Evolutionary conservation across 2,888 invertebrate genomes (phyloP), one percentile per base, ranked within the genome.

Genomic region (Tipula unca): DNA sequence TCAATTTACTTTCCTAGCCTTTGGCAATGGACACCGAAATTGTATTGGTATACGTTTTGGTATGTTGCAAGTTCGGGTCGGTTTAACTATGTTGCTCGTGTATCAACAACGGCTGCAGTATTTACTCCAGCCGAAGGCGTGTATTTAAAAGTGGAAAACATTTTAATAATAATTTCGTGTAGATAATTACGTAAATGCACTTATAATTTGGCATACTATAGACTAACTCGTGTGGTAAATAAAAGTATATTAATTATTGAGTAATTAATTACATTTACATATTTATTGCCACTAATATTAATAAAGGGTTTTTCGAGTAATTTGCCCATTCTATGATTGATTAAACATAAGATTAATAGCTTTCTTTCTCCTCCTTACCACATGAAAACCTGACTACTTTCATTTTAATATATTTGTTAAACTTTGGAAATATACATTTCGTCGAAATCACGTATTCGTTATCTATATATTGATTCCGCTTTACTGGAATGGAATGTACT

Each of bases 41-140:
- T 92, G 91, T 86, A 89, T 92, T 35, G 91, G 91, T 1, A 86
- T 89, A n/a, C 89, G 89, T 36, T 90, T 90, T 86, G 90, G 90
- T 0, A 88, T 89, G 85, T 86, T 90, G 85, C 89, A 89, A 85
- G 87, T 89, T 1, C 29, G 86, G 1, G 42, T 87, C 29, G 87
- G 86, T 20, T 32, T 86, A 10, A 29, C 85, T 8, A 48, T 85
- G 13, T n/a, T 87, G 14, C 87, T 91, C 91, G 29, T 54, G 8
- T 32, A 14, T 35, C 69, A 1, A 29, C 29, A 17, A 42, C 17
- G 2, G 14, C 29, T 36, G 5, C 20, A 25, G 29, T 82, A 3
- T 29, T 85, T 13, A 82, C 85, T 17, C 35, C 85, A 36, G 82
- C 13, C 1, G 82, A 39, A 8, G 39, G 39, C 1, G 29, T 82